Conservation (phyloP, 2,888 invertebrate species). For the Capitulum mitella region DNA sequence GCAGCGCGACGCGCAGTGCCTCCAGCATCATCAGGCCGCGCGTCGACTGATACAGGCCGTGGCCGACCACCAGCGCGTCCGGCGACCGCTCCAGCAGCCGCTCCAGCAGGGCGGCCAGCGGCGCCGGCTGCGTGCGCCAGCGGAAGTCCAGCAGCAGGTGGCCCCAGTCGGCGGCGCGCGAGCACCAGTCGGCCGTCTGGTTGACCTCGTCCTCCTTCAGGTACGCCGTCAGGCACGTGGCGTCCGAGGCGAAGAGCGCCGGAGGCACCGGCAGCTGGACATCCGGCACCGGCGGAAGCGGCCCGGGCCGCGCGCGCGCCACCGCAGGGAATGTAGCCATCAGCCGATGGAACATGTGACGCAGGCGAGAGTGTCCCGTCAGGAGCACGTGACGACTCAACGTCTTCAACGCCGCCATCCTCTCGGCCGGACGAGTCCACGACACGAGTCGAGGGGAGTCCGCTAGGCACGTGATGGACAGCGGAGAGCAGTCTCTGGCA, state of each 20-base stretch:
- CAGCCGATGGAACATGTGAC: neutral
- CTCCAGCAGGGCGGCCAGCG: constrained; percentile 22
- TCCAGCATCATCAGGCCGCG: neutral
- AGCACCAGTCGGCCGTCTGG: neutral
- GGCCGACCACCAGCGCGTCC: constrained; percentile 25
- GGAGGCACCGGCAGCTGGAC: neutral
- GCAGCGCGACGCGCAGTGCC: neutral
- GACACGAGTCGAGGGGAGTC: neutral
- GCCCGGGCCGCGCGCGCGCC: neutral
- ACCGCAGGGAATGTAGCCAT: neutral
- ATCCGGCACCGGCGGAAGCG: neutral
- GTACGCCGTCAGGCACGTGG: neutral
- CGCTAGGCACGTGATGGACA: neutral
- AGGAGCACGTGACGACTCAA: neutral
- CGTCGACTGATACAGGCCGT: constrained; percentile 28
- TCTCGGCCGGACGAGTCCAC: neutral
- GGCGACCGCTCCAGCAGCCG: constrained; percentile 21
- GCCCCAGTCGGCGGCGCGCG: constrained; percentile 34
- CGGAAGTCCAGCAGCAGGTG: constrained; percentile 32
- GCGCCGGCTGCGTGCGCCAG: neutral
- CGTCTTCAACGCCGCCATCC: neutral
- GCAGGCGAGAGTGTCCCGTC: neutral
- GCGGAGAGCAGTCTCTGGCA: neutral
- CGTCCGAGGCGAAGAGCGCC: neutral
- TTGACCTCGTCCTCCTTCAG: neutral